Base-by-base conservation (phyloP, 2,797 vertebrate genomes). In the Acanthurus lineatus region DNA sequence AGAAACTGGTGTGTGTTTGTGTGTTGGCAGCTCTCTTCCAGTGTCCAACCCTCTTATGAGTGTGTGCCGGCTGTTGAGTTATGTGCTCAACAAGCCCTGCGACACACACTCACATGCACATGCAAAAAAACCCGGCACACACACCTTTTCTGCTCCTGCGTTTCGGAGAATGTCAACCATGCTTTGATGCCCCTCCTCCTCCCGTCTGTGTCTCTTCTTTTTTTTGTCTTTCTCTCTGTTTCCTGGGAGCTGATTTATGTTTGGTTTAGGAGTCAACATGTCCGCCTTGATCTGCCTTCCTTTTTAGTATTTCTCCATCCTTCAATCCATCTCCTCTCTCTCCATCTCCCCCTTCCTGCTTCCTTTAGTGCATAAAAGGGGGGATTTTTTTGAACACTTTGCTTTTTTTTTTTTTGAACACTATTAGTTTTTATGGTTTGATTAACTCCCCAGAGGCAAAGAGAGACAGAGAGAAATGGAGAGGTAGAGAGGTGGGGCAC, bases 191-290 rank as follows among this genome's bases (percentile, higher is more conserved):
- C 87, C 86, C 87, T 70, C 79, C 80, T 78, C 79, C 38, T 80
- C 74, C 32, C 69, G 58, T 22, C 54, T 35, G 56, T 19, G 44
- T 75, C 64, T 58, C 57, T 35, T 45, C 69, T 83, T 82, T 69
- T 72, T 53, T 74, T 73, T 72, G 68, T 60, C 69, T 76, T 64
- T 79, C 72, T 19, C 76, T 67, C 63, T 28, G 66, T 82, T 87
- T 93, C 89, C 88, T 88, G 70, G 60, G 76, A 75, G 75, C 73
- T 91, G 91, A 94, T 94, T 92, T 93, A 93, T 92, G 89, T 90
- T 83, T 56, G 51, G 54, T 86, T 77, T 87, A 52, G 62, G 84
- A 86, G 79, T 77, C 74, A 9, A 80, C 70, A 49, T 77, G 85
- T 85, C 73, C 54, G 52, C 79, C 88, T 88, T 76, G 65, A 89